Evolutionary conservation across 1,140 invertebrate genomes (phyloP), one percentile per base, ranked within the genome.

Genomic region (Listronotus bonariensis): DNA sequence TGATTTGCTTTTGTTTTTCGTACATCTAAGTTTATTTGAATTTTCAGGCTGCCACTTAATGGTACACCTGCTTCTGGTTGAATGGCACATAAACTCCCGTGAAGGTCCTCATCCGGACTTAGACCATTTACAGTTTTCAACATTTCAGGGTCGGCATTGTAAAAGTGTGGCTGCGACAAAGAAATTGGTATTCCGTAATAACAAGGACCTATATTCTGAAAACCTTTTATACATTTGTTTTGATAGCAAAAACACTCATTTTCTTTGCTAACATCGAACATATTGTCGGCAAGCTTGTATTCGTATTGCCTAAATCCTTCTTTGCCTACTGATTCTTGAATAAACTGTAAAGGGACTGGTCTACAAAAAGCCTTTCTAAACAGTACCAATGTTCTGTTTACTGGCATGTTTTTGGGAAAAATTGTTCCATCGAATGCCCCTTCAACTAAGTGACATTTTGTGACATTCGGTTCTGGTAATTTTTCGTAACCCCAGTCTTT

Each of bases 81-180:
- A 36, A 82, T 66, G 10, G 79, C 66, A 18, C 83, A 74, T 5
- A 67, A 68, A 0, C 83, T 83, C 1, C 67, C 79, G 72, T 88
- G 88, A 64, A 83, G 81, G 14, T 82, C 70, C 43, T 70, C 72
- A 61, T 87, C 77, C 0, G 90, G 89, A 3, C 79, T 72, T 10
- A 92, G 74, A 10, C 90, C 90, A 3, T 88, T 86, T 0, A 95
- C 80, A 0, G 81, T 78, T 6, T 90, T 80, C 31, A 85, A 69
- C 1, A 92, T 72, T 51, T 77, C 80, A 4, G 87, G 84, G 74
- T 92, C 88, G 0, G 84, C 85, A 46, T 88, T 76, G 55, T 87
- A 81, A 68, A 93, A 95, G 78, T 95, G 93, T 0, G 92, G 92
- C 70, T 88, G 85, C 0, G 92, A 93, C 32, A 92, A 78, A 0